Evolutionary conservation across 2,888 invertebrate genomes (phyloP).

Genomic region (Biston stratarius): DNA sequence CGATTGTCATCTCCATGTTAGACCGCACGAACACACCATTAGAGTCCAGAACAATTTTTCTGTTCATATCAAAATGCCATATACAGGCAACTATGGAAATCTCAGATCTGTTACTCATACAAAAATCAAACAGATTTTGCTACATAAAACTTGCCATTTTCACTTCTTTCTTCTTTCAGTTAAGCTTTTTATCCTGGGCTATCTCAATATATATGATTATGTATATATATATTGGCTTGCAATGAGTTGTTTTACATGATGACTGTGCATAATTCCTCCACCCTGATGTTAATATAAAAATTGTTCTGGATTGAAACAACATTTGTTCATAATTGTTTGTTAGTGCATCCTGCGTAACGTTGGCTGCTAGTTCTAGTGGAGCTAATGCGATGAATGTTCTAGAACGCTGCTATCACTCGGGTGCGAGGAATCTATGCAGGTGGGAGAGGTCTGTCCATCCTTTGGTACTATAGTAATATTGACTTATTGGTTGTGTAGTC

Average conservation of each 20-base stretch:
- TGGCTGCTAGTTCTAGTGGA: constrained; percentile 69
- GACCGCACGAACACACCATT: constrained; percentile 71
- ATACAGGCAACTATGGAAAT: neutral
- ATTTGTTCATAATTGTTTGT: constrained; percentile 65
- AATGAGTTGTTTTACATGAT: constrained; percentile 9
- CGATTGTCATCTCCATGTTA: constrained; percentile 81
- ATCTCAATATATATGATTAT: constrained; percentile 6
- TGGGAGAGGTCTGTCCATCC: constrained; percentile 59
- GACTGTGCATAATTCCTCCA: constrained; percentile 61
- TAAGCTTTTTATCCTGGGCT: constrained; percentile 40
- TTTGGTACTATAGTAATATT: neutral
- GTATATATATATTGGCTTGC: constrained; percentile 22
- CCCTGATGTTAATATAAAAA: constrained; percentile 66
- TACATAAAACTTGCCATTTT: constrained; percentile 5
- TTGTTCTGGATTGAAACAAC: constrained; percentile 80
- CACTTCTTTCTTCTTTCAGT: constrained; percentile 27
- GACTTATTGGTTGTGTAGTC: neutral
- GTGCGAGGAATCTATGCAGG: constrained; percentile 68
- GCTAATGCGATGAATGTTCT: constrained; percentile 72
- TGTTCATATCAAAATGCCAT: constrained; percentile 37
- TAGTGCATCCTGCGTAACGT: constrained; percentile 77
- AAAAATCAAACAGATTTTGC: constrained; percentile 8
- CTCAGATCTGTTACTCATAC: constrained; percentile 3
- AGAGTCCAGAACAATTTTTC: constrained; percentile 65
- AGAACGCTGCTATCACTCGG: constrained; percentile 60